Evolutionary conservation across 2,113 vertebrate species (phyloP).

Genomic region (Phoxinus phoxinus): DNA sequence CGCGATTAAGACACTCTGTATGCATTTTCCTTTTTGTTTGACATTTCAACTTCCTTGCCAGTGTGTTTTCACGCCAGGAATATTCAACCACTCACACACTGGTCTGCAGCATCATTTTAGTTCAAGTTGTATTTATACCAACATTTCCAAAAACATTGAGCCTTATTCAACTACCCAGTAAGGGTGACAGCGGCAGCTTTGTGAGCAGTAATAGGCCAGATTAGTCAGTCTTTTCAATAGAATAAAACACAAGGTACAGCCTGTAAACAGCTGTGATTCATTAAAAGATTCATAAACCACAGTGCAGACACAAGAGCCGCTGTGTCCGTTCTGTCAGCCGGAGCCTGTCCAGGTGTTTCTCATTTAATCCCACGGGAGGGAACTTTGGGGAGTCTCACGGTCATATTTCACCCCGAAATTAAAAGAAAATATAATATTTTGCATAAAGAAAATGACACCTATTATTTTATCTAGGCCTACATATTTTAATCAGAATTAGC

Average conservation of each 20-base stretch:
- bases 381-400: not conserved
- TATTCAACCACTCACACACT: not conserved
- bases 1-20: not conserved
- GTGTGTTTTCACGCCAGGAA: not conserved
- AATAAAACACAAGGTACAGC: not conserved
- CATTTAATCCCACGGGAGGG: not conserved
- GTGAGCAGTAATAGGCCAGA: not conserved
- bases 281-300: not conserved
- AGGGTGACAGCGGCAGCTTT: not conserved
- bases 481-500: not conserved
- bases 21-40: not conserved
- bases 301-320: not conserved
- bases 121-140: not conserved
- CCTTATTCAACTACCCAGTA: not conserved
- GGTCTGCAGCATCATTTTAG: not conserved
- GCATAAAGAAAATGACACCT: not conserved
- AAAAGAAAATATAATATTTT: not conserved
- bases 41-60: not conserved
- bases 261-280: not conserved
- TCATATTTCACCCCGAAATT: not conserved
- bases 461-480: not conserved
- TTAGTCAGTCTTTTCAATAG: not conserved
- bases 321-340: not conserved
- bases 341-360: slow-evolving; percentile 18
- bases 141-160: not conserved